Percentiles rank a stretch among this genome's conserved stretches.
Conservation (phyloP, 2,113 vertebrate species). For the Stigmatopora argus region DNA sequence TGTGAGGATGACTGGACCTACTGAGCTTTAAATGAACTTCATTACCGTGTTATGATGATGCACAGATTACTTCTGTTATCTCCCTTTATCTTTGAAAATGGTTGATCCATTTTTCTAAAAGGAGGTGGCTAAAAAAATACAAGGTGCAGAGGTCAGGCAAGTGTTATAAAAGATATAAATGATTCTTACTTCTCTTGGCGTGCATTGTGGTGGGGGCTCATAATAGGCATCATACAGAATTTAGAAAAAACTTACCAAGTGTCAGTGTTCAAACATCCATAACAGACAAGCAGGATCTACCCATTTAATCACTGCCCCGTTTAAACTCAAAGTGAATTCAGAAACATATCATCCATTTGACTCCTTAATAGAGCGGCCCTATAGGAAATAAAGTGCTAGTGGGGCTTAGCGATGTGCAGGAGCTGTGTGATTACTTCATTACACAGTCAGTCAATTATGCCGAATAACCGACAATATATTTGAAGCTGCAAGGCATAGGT, state of each 20-base stretch:
- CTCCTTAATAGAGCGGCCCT: slow-evolving; percentile 18
- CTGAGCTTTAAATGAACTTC: neutral
- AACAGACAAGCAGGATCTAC: neutral
- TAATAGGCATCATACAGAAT: neutral
- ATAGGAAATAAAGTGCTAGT: neutral
- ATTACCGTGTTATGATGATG: neutral
- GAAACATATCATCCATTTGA: slow-evolving; percentile 19
- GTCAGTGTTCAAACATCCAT: slow-evolving; percentile 7
- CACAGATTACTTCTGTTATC: neutral
- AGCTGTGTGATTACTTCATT: slow-evolving; percentile 49
- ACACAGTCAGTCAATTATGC: slow-evolving; percentile 49
- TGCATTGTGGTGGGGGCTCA: neutral
- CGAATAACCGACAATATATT: slow-evolving; percentile 37
- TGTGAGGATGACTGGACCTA: neutral
- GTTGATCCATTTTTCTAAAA: neutral
- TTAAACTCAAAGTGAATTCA: slow-evolving; percentile 39
- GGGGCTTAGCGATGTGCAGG: slow-evolving; percentile 24
- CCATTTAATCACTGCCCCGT: neutral
- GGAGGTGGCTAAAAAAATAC: neutral
- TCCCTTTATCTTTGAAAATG: neutral
- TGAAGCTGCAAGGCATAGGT: slow-evolving; percentile 13
- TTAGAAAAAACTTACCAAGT: neutral
- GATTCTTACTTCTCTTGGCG: neutral
- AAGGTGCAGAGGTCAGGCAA: neutral
- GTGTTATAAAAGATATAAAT: neutral